Conservation (phyloP, 1,140 invertebrate species). For the Rhagoletis pomonella region DNA sequence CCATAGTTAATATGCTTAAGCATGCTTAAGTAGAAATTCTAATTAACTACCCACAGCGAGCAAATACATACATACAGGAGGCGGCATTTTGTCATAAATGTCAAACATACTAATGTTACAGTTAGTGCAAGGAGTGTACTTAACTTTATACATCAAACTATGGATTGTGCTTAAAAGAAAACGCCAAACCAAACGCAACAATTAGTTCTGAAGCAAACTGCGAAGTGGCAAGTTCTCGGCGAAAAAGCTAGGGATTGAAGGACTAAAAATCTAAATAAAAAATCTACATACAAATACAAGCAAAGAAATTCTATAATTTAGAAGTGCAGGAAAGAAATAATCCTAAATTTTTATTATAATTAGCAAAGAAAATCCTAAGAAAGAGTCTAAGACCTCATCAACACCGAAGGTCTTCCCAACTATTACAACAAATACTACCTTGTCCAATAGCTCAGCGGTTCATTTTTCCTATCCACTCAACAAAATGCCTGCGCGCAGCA, state of each 20-base stretch:
- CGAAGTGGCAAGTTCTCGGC: slow-evolving; percentile 9
- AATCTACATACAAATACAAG: background rate
- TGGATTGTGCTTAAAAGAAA: background rate
- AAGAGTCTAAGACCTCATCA: too few relatives aligned
- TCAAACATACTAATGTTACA: background rate
- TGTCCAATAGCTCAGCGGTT: too few relatives aligned
- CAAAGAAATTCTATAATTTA: background rate
- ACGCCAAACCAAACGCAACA: slow-evolving; percentile 1
- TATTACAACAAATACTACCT: too few relatives aligned
- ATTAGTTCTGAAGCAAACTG: slow-evolving; percentile 18
- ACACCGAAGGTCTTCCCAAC: too few relatives aligned
- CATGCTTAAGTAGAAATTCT: slow-evolving; percentile 15
- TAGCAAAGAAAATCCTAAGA: too few relatives aligned
- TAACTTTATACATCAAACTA: background rate
- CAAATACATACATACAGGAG: background rate
- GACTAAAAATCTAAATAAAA: background rate
- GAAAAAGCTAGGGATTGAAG: background rate
- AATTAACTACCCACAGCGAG: background rate
- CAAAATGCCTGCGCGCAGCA: background rate
- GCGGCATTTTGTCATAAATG: background rate
- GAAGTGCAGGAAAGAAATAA: background rate
- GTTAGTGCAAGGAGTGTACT: background rate
- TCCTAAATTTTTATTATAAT: too few relatives aligned
- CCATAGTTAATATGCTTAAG: background rate
- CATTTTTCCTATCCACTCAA: background rate